These are phyloP conservation scores for Sphaerophoria taeniata DNA, from an alignment of 2,888 invertebrate species.

Conservation along the genomic window DNA sequence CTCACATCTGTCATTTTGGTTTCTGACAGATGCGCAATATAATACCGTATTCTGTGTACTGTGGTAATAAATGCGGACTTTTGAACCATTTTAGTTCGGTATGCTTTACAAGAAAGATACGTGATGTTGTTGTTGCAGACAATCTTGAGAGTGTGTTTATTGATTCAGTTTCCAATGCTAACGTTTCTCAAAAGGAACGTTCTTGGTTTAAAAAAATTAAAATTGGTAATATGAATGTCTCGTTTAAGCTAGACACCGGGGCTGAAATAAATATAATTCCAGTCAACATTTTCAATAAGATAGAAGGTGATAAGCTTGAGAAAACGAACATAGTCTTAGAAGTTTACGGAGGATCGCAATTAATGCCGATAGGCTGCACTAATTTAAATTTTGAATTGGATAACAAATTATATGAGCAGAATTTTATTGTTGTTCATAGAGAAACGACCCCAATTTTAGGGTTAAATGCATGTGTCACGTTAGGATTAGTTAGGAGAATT, in stretches of 20 bases:
- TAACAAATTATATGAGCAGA: not conserved
- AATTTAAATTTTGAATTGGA: slow-evolving; percentile 6
- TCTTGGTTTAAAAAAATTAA: slow-evolving; percentile 18
- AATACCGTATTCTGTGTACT: too few relatives aligned
- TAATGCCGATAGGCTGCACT: slow-evolving; percentile 9
- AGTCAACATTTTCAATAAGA: slow-evolving; percentile 2
- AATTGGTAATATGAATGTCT: not conserved
- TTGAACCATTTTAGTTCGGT: slow-evolving; percentile 13
- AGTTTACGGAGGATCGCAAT: slow-evolving; percentile 11
- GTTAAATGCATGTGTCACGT: slow-evolving; percentile 34
- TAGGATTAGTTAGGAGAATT: slow-evolving; percentile 37
- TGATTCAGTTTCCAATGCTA: not conserved
- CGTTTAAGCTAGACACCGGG: slow-evolving; percentile 32
- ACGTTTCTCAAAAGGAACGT: not conserved
- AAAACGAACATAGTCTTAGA: slow-evolving; percentile 3
- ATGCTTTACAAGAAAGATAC: slow-evolving; percentile 1
- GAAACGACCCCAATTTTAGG: slow-evolving; percentile 47
- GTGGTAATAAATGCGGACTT: slow-evolving; percentile 22
- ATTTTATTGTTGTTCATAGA: slow-evolving; percentile 14
- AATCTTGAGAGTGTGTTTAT: not conserved
- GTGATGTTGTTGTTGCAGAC: not conserved
- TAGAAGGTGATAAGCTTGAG: not conserved
- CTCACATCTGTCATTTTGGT: too few relatives aligned
- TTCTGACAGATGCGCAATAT: too few relatives aligned
- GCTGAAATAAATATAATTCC: slow-evolving; percentile 27